A percentile compares a stretch with the other conserved stretches of the same genome.
Conservation (phyloP, 1,140 invertebrate genomes). For the Ceratosolen fusciceps region DNA sequence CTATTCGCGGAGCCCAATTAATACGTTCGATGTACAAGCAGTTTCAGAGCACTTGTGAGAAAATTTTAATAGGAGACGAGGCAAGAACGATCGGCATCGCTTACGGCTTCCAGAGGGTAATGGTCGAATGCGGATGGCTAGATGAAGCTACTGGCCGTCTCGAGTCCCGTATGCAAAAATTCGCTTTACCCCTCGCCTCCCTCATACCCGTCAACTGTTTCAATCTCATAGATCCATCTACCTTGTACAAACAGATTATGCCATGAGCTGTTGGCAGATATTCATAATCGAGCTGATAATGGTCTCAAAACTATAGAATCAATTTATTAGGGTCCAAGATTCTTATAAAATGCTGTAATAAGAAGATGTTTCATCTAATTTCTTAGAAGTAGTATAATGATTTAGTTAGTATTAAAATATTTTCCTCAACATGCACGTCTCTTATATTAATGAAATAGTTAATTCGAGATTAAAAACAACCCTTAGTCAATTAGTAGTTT, state of each 20-base stretch:
- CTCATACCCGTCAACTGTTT: conserved; percentile 46
- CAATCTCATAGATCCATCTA: conserved; percentile 51
- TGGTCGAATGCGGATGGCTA: conserved; percentile 29
- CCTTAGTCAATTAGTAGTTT: background rate
- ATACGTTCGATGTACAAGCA: conserved; percentile 2
- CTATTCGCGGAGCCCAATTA: conserved; percentile 1
- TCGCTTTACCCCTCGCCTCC: background rate
- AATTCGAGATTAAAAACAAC: background rate
- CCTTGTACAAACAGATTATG: conserved; percentile 48
- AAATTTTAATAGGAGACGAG: conserved; percentile 28
- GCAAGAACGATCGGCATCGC: conserved; percentile 8
- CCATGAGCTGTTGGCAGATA: background rate
- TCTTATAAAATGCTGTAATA: background rate
- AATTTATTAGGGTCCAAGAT: background rate
- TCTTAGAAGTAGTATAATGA: background rate
- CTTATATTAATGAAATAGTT: background rate
- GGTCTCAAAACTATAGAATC: background rate
- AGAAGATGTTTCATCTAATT: background rate
- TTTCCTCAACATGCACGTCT: no score
- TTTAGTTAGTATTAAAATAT: background rate
- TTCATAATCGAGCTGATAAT: background rate
- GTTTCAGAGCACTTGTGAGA: conserved; percentile 32
- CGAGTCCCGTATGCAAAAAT: conserved; percentile 39
- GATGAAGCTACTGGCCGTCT: background rate
- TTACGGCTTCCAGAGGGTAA: conserved; percentile 26